phyloP scores from a whole-genome alignment of 2,888 invertebrate genomes.

The Melanophora roralis region DNA sequence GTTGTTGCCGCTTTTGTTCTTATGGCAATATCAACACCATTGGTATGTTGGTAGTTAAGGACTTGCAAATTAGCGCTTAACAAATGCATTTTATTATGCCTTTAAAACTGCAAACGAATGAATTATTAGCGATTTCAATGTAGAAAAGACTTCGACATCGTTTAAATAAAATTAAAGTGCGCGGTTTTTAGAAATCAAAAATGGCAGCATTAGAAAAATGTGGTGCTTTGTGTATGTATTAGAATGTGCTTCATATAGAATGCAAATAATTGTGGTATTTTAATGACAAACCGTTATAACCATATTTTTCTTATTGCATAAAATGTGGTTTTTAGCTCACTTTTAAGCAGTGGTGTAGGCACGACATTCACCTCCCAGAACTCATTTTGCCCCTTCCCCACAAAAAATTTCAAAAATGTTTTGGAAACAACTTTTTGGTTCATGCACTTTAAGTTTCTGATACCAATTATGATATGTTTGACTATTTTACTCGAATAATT shows the following conservation, averaged over 20 bases:
- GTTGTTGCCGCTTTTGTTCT: not conserved
- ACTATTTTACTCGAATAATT: no score
- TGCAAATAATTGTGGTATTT: no score
- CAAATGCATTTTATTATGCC: slow-evolving; percentile 62
- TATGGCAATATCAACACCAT: not conserved
- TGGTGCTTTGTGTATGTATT: not conserved
- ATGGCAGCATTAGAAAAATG: no score
- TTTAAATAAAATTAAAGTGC: slow-evolving; percentile 22
- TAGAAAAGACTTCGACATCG: slow-evolving; percentile 20
- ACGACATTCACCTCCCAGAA: no score
- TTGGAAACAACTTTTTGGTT: no score
- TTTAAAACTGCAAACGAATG: slow-evolving; percentile 46
- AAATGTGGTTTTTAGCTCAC: not conserved
- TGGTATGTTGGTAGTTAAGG: slow-evolving; percentile 33
- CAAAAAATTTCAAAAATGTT: no score
- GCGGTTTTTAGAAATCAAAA: slow-evolving; percentile 20
- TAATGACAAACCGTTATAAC: no score
- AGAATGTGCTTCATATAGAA: no score
- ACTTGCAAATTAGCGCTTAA: slow-evolving; percentile 51
- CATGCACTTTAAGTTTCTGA: no score
- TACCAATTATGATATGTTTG: no score
- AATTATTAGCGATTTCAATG: slow-evolving; percentile 49
- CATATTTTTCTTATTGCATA: not conserved
- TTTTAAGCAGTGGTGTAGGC: slow-evolving; percentile 40
- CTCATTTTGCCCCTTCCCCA: no score